These are phyloP conservation scores for Piprites chloris DNA, from an alignment of 2,113 vertebrate genomes.

Conservation along the genomic window DNA sequence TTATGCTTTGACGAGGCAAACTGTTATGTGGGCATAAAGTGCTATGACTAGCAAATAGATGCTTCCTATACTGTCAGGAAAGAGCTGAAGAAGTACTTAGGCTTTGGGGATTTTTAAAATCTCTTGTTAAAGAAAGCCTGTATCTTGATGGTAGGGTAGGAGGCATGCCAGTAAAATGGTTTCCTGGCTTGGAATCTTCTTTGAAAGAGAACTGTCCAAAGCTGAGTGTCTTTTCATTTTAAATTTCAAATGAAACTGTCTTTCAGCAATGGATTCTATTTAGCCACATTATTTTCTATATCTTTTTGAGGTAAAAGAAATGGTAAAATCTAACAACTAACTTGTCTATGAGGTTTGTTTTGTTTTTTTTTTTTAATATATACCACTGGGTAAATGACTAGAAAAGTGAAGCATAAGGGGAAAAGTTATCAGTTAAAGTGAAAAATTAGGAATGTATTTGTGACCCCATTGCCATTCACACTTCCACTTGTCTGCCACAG, in stretches of 20 bases:
- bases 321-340: not conserved
- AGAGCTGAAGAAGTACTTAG: not conserved
- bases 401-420: not conserved
- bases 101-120: conserved; percentile 27
- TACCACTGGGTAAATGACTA: not conserved
- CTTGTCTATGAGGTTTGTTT: not conserved
- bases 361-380: not conserved
- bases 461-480: not conserved
- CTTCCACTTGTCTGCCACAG: not conserved
- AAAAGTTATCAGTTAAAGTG: not conserved
- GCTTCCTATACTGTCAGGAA: conserved; percentile 24
- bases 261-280: not conserved
- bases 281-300: not conserved
- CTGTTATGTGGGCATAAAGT: not conserved
- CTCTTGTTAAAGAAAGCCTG: not conserved
- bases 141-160: not conserved
- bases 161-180: not conserved
- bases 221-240: not conserved
- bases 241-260: not conserved
- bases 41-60: conserved; percentile 9
- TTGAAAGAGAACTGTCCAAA: not conserved
- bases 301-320: not conserved
- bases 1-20: conserved; percentile 23
- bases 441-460: not conserved
- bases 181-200: not conserved